A percentile compares a stretch with the other conserved stretches of the same genome.
phyloP scores from a whole-genome alignment of 1,140 invertebrate species.

The Aricia agestis region DNA sequence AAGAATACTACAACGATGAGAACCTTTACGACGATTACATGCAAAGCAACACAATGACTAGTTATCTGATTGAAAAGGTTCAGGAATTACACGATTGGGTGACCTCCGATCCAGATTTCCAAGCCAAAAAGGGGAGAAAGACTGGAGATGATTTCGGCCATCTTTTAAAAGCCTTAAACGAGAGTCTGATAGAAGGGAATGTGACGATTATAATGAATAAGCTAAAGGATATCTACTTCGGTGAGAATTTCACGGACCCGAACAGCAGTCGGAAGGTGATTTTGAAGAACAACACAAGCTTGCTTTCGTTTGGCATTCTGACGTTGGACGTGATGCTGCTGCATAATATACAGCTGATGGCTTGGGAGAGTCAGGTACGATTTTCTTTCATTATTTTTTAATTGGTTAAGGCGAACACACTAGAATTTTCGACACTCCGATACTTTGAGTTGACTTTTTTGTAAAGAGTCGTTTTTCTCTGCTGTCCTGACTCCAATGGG shows the following conservation, averaged over 20 bases:
- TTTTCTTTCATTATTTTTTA: background rate
- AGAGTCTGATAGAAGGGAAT: slow-evolving; percentile 70
- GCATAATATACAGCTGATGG: slow-evolving; percentile 78
- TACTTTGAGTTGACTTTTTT: too few species aligned
- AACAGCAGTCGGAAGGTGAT: slow-evolving; percentile 53
- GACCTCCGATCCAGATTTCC: slow-evolving; percentile 53
- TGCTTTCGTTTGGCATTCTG: slow-evolving; percentile 77
- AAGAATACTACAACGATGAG: slow-evolving; percentile 63
- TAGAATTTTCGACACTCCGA: too few species aligned
- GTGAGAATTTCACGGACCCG: slow-evolving; percentile 44
- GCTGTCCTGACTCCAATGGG: too few species aligned
- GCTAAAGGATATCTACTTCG: slow-evolving; percentile 72
- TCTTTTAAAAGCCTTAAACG: slow-evolving; percentile 61
- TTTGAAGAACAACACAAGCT: slow-evolving; percentile 67
- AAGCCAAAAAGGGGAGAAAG: slow-evolving; percentile 30
- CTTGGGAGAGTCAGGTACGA: slow-evolving; percentile 73
- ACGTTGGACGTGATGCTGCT: slow-evolving; percentile 78
- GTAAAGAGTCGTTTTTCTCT: too few species aligned
- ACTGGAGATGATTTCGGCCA: slow-evolving; percentile 47
- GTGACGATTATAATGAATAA: slow-evolving; percentile 66
- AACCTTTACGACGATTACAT: slow-evolving; percentile 66
- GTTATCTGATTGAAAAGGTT: slow-evolving; percentile 69
- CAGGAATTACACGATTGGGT: slow-evolving; percentile 76
- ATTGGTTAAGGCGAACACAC: too few species aligned
- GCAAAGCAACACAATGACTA: slow-evolving; percentile 64